These are phyloP conservation scores for Byasa hedistus DNA, from an alignment of 2,888 invertebrate species.

Conservation along the genomic window DNA sequence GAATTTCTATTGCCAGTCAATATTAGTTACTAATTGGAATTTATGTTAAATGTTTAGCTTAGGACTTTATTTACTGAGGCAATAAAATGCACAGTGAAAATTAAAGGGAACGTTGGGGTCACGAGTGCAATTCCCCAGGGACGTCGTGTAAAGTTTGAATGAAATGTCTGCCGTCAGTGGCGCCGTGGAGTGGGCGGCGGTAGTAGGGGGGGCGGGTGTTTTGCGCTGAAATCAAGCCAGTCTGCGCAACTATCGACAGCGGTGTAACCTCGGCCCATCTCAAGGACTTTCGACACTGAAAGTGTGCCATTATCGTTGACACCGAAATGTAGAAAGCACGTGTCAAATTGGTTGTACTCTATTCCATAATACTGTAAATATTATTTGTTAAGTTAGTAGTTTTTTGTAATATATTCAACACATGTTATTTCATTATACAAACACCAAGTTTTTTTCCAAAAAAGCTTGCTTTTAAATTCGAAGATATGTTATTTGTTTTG, in stretches of 20 bases:
- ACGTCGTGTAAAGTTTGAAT: conserved; percentile 25
- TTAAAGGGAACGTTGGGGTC: conserved; percentile 8
- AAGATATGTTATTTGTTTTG: too few relatives aligned
- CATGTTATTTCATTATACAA: too few relatives aligned
- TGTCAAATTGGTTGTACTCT: background rate
- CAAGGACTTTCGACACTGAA: conserved; percentile 25
- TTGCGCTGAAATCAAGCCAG: conserved; percentile 5
- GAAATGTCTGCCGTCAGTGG: conserved; percentile 16
- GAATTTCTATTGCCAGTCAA: too few relatives aligned
- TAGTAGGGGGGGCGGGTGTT: conserved; percentile 5
- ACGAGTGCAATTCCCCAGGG: conserved; percentile 13
- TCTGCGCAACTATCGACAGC: conserved; percentile 21
- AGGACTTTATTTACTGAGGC: too few relatives aligned
- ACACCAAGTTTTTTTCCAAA: too few relatives aligned
- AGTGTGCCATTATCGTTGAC: conserved; percentile 7
- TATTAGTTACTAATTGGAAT: too few relatives aligned
- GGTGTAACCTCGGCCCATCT: conserved; percentile 22
- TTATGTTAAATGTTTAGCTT: too few relatives aligned
- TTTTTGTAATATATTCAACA: too few relatives aligned
- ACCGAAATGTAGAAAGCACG: background rate
- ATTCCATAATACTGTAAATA: too few relatives aligned
- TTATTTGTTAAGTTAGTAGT: too few relatives aligned
- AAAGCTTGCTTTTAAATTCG: too few relatives aligned
- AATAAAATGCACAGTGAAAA: too few relatives aligned
- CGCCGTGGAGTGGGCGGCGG: background rate